Percentiles rank a stretch among this genome's conserved stretches.
phyloP scores from a whole-genome alignment of 30 jellyfish, hydroid and myxozoan species.

The Rhopilema esculentum region DNA sequence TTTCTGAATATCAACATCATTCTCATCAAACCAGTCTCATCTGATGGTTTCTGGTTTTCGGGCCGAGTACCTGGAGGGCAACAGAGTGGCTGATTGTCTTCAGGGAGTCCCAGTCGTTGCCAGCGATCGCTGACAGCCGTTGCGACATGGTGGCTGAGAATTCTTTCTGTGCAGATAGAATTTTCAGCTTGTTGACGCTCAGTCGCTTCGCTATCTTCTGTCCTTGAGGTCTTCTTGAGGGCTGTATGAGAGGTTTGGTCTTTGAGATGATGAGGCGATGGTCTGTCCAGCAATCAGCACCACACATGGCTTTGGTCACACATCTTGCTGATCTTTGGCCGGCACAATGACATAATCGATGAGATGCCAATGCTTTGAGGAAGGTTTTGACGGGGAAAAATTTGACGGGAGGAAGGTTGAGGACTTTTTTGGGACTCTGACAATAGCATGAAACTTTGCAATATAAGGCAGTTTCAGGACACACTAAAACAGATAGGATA shows the following conservation, averaged over 20 bases:
- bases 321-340: slow-evolving; percentile 7
- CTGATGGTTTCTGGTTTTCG: slow-evolving; percentile 27
- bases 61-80: slow-evolving; percentile 14
- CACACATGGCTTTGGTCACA: not conserved
- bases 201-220: not conserved
- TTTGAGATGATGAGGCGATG: slow-evolving; percentile 28
- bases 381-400: no score
- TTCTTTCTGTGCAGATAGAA: not conserved
- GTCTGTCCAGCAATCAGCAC: slow-evolving; percentile 58
- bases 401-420: no score
- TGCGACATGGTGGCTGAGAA: not conserved
- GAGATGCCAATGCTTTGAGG: slow-evolving; percentile 60
- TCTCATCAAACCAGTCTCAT: slow-evolving; percentile 68
- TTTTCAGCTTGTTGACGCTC: not conserved
- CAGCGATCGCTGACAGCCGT: not conserved
- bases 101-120: slow-evolving; percentile 31
- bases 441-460: no score
- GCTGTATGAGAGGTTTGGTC: slow-evolving; percentile 15
- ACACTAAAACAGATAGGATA: no score
- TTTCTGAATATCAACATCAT: slow-evolving; percentile 1
- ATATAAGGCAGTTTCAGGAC: no score
- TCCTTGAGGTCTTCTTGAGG: not conserved
- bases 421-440: no score
- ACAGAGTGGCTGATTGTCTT: not conserved
- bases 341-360: slow-evolving; percentile 49